Percentiles rank a stretch among this genome's conserved stretches.
phyloP scores from a whole-genome alignment of 1,140 invertebrate species.

The Diachasma alloeum region DNA sequence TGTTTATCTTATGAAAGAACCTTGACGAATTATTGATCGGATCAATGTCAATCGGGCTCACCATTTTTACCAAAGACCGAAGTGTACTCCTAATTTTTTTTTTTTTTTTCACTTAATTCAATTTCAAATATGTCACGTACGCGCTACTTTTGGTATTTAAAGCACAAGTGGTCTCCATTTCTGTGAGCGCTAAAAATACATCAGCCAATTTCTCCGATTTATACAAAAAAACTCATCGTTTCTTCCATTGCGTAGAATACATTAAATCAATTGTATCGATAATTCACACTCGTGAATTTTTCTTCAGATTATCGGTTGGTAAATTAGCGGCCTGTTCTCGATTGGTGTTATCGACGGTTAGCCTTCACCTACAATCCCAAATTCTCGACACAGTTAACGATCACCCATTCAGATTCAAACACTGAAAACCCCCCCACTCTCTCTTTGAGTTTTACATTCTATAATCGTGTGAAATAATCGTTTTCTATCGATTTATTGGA shows the following conservation, averaged over 20 bases:
- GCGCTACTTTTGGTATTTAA: neutral
- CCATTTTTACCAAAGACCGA: neutral
- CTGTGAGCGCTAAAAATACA: neutral
- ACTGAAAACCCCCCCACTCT: neutral
- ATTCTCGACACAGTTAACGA: neutral
- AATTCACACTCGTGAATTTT: neutral
- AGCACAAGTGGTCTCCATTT: neutral
- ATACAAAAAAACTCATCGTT: neutral
- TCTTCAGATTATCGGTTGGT: neutral
- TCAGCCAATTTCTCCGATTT: neutral
- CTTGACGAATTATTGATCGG: slow-evolving; percentile 8
- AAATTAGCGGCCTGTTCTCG: neutral
- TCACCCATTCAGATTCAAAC: neutral
- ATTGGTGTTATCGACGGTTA: neutral
- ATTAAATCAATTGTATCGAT: neutral
- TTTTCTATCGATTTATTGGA: neutral
- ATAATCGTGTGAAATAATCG: neutral
- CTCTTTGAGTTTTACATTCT: neutral
- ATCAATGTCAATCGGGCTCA: neutral
- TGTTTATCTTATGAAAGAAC: neutral
- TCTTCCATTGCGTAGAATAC: neutral
- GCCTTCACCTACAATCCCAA: slow-evolving; percentile 4
- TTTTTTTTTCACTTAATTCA: neutral
- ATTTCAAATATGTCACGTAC: slow-evolving; percentile 5
- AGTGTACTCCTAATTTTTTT: neutral